Evolutionary conservation across 1,140 invertebrate genomes (phyloP).

Genomic region (Tachypleus tridentatus): DNA sequence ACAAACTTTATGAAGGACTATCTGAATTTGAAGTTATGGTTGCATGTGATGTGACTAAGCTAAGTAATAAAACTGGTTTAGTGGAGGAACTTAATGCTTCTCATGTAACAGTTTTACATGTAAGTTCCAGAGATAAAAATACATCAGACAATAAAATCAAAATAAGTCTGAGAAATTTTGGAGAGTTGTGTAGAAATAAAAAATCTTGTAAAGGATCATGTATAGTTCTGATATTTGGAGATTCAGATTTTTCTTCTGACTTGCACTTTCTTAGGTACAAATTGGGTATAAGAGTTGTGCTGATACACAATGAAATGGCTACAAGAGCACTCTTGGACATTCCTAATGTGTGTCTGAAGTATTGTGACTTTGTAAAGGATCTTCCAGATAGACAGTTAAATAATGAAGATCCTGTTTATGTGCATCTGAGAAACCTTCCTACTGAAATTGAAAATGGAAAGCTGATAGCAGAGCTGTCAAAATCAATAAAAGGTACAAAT

Average conservation of each 20-base stretch:
- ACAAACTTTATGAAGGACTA: conserved; percentile 14
- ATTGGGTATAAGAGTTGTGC: conserved; percentile 10
- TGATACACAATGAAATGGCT: conserved; percentile 15
- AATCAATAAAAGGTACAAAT: conserved; percentile 4
- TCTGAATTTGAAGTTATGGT: conserved; percentile 19
- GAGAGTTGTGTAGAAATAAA: neutral
- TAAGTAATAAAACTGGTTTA: conserved; percentile 1
- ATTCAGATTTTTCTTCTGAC: conserved; percentile 20
- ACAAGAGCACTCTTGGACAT: conserved; percentile 6
- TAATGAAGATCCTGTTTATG: neutral
- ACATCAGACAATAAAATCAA: conserved; percentile 23
- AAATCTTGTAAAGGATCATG: conserved; percentile 3
- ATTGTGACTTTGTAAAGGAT: conserved; percentile 13
- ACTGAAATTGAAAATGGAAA: conserved; percentile 1
- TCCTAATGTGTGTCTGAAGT: conserved; percentile 10
- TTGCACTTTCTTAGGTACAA: conserved; percentile 17
- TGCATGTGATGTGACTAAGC: conserved; percentile 19
- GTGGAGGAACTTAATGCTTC: conserved; percentile 12
- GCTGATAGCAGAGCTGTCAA: neutral
- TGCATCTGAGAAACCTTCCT: conserved; percentile 14
- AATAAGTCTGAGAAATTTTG: conserved; percentile 17
- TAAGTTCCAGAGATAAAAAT: conserved; percentile 20
- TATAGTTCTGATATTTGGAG: conserved; percentile 21
- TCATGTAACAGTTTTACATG: conserved; percentile 17
- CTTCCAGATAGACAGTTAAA: neutral